Base-by-base conservation (phyloP, 2,113 vertebrate species). In the Oceanodroma tethys region DNA sequence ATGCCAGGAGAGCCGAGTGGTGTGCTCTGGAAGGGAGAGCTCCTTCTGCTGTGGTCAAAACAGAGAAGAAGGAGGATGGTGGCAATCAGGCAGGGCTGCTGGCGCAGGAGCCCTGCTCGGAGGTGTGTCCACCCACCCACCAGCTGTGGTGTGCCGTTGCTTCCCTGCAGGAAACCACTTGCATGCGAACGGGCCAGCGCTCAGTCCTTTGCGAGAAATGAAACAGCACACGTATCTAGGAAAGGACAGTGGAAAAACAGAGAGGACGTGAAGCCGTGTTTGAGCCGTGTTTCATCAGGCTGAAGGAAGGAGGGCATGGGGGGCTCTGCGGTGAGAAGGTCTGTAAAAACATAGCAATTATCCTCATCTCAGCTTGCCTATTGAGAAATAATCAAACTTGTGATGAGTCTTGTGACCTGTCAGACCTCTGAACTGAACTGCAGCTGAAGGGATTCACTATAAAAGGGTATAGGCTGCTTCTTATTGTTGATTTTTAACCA, bases 401-500 rank as follows among this genome's bases (percentile, higher is more conserved):
- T 73, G 87, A 92, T 93, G 86, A 88, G 66, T 74, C 74, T 90
- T 86, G 52, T 94, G 87, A 94, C 67, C 87, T 76, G 42, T 90
- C 78, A 88, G 84, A 88, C 55, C 71, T 91, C 72, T 93, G 71
- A 93, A 56, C 74, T 78, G 86, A 91, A 70, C 86, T 82, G 47
- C 78, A 91, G 59, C 81, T 73, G 71, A 73, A 96, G 74, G 83
- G 56, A 83, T 63, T 66, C 81, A 29, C 66, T 80, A 21, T 66
- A 53, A 90, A 91, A 87, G 59, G 65, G 40, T 86, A 42, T 22
- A 81, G 81, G 43, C 78, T 93, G 72, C 60, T 93, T 18, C 86
- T 93, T 89, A 55, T 66, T 93, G 92, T 81, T 91, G 91, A 56
- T 88, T 97, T 95, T 97, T 96, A 90, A 90, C 94, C 87, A 26